Evolutionary conservation across 2,113 vertebrate genomes (phyloP).

Genomic region (Microcebus jonahi): DNA sequence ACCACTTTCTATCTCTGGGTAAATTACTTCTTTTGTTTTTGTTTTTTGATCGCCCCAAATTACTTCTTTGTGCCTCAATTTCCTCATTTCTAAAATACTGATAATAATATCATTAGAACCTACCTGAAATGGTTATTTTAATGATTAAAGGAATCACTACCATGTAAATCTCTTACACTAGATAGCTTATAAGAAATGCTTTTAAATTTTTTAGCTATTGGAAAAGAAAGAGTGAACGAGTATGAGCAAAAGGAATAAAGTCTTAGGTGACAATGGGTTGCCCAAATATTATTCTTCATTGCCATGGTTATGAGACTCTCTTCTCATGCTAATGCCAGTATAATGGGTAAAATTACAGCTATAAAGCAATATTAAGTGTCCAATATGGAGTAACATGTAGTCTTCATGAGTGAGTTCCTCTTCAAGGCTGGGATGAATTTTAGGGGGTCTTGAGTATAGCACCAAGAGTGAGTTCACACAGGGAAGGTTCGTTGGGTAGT

Average conservation of each 20-base stretch:
- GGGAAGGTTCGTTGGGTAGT: neutral
- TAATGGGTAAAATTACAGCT: neutral
- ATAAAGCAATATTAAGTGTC: neutral
- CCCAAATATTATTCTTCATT: neutral
- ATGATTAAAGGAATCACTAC: neutral
- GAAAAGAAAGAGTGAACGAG: neutral
- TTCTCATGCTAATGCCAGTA: neutral
- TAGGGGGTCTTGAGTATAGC: neutral
- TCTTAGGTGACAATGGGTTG: neutral
- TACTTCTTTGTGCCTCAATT: neutral
- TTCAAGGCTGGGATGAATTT: neutral
- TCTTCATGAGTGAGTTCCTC: neutral
- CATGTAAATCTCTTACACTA: neutral
- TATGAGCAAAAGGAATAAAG: neutral
- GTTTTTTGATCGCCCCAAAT: neutral
- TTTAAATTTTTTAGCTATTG: neutral
- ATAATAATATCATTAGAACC: neutral
- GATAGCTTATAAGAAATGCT: neutral
- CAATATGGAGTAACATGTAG: neutral
- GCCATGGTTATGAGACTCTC: neutral
- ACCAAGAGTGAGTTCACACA: neutral
- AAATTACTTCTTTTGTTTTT: neutral
- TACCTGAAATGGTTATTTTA: neutral
- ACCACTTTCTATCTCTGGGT: neutral
- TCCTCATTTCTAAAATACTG: neutral